These are phyloP conservation scores for Agonopterix arenella DNA, from an alignment of 2,888 invertebrate genomes.

Conservation along the genomic window DNA sequence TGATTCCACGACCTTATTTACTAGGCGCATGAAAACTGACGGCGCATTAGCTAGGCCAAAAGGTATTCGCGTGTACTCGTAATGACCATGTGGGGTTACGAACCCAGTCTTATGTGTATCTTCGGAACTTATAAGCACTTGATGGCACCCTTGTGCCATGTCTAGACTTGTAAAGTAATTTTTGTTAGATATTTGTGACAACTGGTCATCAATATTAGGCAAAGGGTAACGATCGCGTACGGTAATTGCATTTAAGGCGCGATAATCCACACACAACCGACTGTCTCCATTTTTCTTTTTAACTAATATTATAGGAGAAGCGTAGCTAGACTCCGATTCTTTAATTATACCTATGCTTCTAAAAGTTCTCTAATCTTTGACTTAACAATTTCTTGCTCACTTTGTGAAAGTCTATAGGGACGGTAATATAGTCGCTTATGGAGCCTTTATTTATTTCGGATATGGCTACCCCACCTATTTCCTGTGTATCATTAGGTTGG, in stretches of 20 bases:
- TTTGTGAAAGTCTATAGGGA: too few species aligned
- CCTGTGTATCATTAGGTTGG: too few species aligned
- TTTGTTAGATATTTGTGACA: conserved; percentile 15
- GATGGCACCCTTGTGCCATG: conserved; percentile 18
- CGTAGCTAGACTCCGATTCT: conserved; percentile 17
- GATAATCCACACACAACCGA: conserved; percentile 21
- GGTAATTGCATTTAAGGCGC: conserved; percentile 17
- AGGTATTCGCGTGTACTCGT: conserved; percentile 15
- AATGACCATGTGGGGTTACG: conserved; percentile 16
- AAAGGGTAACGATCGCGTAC: conserved; percentile 20
- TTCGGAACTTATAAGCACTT: conserved; percentile 11
- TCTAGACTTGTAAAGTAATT: conserved; percentile 17
- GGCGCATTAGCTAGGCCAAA: conserved; percentile 20
- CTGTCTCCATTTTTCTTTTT: conserved; percentile 20
- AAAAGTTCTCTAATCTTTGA: conserved; percentile 16
- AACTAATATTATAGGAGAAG: conserved; percentile 19
- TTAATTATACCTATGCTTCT: conserved; percentile 18
- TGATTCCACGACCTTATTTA: too few species aligned
- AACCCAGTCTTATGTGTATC: conserved; percentile 17
- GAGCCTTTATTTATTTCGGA: too few species aligned
- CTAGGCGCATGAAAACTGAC: conserved; percentile 15
- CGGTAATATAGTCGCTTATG: too few species aligned
- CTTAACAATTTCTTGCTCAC: too few species aligned
- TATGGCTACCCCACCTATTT: too few species aligned
- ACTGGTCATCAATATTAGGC: conserved; percentile 21